Conservation (phyloP, 2,888 invertebrate species). For the Cabera pusaria region DNA sequence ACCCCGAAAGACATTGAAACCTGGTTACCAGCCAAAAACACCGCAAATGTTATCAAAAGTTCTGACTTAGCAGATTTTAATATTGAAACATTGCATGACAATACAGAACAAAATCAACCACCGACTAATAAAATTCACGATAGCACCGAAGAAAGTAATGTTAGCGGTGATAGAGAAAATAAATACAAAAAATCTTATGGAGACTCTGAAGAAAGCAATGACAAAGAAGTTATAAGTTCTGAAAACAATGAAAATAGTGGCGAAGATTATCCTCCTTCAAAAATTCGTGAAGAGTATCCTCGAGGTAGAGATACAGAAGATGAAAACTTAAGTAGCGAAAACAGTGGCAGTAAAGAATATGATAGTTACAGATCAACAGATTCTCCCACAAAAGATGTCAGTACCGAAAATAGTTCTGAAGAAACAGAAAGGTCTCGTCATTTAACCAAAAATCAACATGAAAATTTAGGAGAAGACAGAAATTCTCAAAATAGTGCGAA, state of each 20-base stretch:
- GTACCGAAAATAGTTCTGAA: constrained; percentile 22
- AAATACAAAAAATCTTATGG: constrained; percentile 1
- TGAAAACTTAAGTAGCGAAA: constrained; percentile 18
- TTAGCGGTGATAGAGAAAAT: constrained; percentile 9
- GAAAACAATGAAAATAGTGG: constrained; percentile 21
- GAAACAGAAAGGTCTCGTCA: constrained; percentile 5
- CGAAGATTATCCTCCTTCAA: constrained; percentile 6
- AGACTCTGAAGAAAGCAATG: constrained; percentile 20
- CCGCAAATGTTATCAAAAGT: constrained; percentile 44
- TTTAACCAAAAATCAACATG: neutral
- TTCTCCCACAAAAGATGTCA: constrained; percentile 17
- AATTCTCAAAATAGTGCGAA: constrained; percentile 15
- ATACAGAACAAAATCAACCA: constrained; percentile 6
- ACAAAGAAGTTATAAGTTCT: constrained; percentile 36
- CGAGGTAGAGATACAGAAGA: constrained; percentile 19
- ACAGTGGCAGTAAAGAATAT: constrained; percentile 19
- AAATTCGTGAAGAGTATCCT: constrained; percentile 14
- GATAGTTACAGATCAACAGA: constrained; percentile 18
- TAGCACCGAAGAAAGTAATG: constrained; percentile 10
- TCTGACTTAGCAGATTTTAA: constrained; percentile 64
- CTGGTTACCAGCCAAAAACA: constrained; percentile 34
- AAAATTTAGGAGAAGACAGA: constrained; percentile 24
- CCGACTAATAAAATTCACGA: constrained; percentile 2
- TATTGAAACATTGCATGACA: constrained; percentile 59
- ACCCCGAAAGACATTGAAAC: constrained; percentile 36